Conservation (phyloP, 2,888 invertebrate species). For the Molanna angustata region DNA sequence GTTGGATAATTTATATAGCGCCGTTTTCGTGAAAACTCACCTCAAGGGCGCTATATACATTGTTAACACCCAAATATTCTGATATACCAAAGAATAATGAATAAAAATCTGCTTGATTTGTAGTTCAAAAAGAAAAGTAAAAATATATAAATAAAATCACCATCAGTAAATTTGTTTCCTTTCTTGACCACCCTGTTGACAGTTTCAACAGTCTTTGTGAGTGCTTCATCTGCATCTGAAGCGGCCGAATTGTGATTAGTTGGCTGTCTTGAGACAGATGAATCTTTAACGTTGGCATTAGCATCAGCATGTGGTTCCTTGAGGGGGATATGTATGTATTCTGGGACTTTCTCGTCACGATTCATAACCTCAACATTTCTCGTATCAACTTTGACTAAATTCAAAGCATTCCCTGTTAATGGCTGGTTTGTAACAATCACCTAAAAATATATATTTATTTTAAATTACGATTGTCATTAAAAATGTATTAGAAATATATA, state of each 20-base stretch:
- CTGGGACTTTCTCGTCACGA: background rate
- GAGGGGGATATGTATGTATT: conserved; percentile 23
- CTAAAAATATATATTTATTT: conserved; percentile 15
- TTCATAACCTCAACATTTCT: background rate
- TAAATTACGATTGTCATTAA: no score
- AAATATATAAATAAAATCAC: conserved; percentile 39
- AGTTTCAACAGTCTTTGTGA: conserved; percentile 54
- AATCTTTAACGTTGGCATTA: background rate
- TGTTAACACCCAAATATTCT: no score
- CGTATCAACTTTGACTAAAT: background rate
- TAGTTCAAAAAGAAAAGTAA: no score
- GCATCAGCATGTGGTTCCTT: conserved; percentile 1
- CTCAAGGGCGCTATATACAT: no score
- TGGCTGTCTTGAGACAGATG: background rate
- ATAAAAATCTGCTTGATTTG: no score
- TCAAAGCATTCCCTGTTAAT: conserved; percentile 11
- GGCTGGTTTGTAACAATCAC: conserved; percentile 41
- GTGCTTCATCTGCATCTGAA: conserved; percentile 36
- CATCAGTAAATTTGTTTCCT: conserved; percentile 72
- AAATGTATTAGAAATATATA: no score
- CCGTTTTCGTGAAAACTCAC: no score
- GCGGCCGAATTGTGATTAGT: conserved; percentile 24
- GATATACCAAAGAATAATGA: no score
- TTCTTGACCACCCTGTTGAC: conserved; percentile 56
- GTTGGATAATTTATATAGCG: no score